Percentiles rank a stretch among this genome's conserved stretches.
Evolutionary conservation across 2,113 vertebrate species (phyloP).

Genomic region (Parotia lawesii): DNA sequence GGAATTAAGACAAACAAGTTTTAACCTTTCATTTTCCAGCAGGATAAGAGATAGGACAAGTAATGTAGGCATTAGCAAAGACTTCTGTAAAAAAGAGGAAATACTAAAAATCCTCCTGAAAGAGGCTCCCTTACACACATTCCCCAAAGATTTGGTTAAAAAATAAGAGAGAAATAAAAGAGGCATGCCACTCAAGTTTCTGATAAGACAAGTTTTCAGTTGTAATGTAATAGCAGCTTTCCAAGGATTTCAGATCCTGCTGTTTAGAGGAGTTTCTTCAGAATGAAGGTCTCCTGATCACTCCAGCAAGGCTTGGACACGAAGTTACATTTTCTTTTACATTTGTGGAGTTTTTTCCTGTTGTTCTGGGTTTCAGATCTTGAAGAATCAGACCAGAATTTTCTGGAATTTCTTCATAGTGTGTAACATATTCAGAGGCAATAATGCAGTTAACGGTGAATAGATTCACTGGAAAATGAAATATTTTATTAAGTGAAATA

Average conservation of each 20-base stretch:
- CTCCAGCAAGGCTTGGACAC: background rate
- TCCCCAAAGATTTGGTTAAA: background rate
- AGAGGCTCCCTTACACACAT: background rate
- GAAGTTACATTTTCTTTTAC: background rate
- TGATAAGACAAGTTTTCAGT: background rate
- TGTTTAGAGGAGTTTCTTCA: background rate
- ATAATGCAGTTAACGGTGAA: background rate
- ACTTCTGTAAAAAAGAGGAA: background rate
- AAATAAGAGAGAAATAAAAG: background rate
- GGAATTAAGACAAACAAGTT: background rate
- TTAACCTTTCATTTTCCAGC: background rate
- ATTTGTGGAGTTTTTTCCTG: rapidly evolving
- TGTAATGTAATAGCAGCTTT: background rate
- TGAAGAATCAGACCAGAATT: background rate
- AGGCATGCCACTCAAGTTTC: rapidly evolving
- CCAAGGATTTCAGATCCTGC: background rate
- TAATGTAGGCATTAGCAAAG: background rate
- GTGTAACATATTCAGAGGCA: background rate
- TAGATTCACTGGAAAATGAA: background rate
- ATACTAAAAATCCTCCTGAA: background rate
- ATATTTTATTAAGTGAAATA: background rate
- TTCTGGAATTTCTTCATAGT: background rate
- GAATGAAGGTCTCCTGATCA: background rate
- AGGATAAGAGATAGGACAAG: background rate
- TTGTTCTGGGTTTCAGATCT: background rate